Conservation (phyloP, 2,797 vertebrate species). For the Poecilia wingei region DNA sequence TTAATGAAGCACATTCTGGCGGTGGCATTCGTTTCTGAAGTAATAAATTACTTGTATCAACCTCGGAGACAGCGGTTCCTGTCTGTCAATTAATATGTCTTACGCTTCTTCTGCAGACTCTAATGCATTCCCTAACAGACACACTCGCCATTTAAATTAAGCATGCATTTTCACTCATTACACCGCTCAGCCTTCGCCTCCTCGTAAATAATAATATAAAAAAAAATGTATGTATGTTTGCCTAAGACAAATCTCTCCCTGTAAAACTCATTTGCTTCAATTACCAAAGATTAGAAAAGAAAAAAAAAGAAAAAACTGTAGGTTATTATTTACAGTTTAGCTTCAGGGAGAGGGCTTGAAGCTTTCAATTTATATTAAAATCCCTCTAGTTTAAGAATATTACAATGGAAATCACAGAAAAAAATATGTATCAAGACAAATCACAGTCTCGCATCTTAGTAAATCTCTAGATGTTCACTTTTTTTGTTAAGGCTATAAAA, state of each 20-base stretch:
- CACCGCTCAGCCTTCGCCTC: conserved; percentile 87
- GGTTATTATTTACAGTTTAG: conserved; percentile 87
- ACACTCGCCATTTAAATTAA: conserved; percentile 99
- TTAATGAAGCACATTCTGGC: conserved; percentile 99
- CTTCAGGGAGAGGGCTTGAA: conserved; percentile 70
- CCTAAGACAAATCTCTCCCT: conserved; percentile 82
- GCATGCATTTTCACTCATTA: conserved; percentile 98
- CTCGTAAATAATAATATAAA: conserved; percentile 92
- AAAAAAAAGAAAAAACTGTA: conserved; percentile 79
- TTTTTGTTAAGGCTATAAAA: conserved; percentile 64
- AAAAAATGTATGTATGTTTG: conserved; percentile 89
- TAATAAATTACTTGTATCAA: conserved; percentile 99
- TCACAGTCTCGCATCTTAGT: conserved; percentile 41
- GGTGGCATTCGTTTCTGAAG: conserved; percentile 99
- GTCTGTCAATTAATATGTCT: conserved; percentile 99
- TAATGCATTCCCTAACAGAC: conserved; percentile 99
- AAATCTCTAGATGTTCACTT: conserved; percentile 57
- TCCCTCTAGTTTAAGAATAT: conserved; percentile 73
- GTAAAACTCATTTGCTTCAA: conserved; percentile 86
- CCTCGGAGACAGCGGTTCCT: conserved; percentile 99
- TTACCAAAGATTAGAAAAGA: conserved; percentile 84
- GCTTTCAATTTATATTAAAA: conserved; percentile 83
- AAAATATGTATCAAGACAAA: conserved; percentile 69
- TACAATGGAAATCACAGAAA: conserved; percentile 65
- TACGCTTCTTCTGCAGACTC: conserved; percentile 95